Evolutionary conservation across 2,113 vertebrate species (phyloP).

Genomic region (Naja naja): DNA sequence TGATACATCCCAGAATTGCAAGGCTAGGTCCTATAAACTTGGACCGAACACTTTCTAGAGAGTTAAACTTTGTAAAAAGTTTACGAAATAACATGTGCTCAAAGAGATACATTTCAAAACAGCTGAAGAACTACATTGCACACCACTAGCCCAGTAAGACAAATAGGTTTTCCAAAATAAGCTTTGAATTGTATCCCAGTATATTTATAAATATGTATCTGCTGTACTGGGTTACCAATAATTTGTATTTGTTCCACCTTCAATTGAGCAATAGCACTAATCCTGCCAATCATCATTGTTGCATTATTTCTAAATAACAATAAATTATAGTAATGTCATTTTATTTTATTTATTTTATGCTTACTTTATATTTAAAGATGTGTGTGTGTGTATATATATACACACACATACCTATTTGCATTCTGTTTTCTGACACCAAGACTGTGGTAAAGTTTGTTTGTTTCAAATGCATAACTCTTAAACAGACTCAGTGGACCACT

Average conservation of each 20-base stretch:
- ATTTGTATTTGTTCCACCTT: not conserved
- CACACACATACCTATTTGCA: no score
- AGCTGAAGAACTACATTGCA: not conserved
- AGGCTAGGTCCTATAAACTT: not conserved
- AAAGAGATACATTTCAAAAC: no score
- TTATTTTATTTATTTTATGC: not conserved
- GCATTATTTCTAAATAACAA: not conserved
- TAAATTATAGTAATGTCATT: not conserved
- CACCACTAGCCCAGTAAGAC: not conserved
- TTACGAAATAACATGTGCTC: no score
- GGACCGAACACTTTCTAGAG: not conserved
- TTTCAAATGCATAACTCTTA: not conserved
- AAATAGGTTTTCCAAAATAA: not conserved
- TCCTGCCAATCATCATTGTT: not conserved
- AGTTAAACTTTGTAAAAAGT: not conserved
- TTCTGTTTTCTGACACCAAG: not conserved
- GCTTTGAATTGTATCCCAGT: not conserved
- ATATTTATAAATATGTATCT: not conserved
- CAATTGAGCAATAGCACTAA: not conserved
- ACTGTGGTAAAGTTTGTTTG: not conserved
- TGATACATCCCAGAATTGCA: not conserved
- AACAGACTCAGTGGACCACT: not conserved
- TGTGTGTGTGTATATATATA: accelerated
- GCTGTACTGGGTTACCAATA: not conserved
- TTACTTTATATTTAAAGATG: not conserved